Evolutionary conservation across 2,888 invertebrate species (phyloP).

Genomic region (Slavum lentiscoides): DNA sequence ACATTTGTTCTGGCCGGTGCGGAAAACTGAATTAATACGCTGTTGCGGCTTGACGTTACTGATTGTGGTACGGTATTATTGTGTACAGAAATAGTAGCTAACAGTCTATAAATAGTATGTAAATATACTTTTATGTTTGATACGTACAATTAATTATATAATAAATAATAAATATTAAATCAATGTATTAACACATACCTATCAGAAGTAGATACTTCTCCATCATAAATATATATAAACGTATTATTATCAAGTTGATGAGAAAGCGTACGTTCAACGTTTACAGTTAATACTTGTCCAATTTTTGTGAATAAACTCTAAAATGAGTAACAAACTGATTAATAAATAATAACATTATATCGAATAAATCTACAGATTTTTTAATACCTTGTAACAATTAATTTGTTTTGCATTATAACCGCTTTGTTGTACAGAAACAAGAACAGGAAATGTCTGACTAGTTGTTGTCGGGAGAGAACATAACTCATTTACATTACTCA

Average conservation of each 20-base stretch:
- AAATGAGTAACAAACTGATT: constrained; percentile 15
- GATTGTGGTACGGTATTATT: constrained; percentile 89
- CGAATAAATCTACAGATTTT: constrained; percentile 33
- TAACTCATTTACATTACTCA: constrained; percentile 76
- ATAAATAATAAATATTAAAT: not conserved
- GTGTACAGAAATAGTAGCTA: constrained; percentile 73
- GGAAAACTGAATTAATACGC: constrained; percentile 77
- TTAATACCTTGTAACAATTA: constrained; percentile 71
- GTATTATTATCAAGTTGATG: constrained; percentile 76
- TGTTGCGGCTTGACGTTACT: constrained; percentile 78
- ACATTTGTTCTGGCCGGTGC: constrained; percentile 75
- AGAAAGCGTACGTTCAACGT: constrained; percentile 79
- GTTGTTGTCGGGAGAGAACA: constrained; percentile 75
- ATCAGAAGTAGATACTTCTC: constrained; percentile 64
- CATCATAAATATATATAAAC: constrained; percentile 77
- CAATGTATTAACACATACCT: constrained; percentile 31
- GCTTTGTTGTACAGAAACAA: constrained; percentile 79
- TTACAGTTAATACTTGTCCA: constrained; percentile 82
- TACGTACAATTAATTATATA: not conserved
- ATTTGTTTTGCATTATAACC: constrained; percentile 71
- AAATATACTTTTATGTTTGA: not conserved
- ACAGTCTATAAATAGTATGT: constrained; percentile 63
- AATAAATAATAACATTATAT: constrained; percentile 8
- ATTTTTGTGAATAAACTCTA: constrained; percentile 74
- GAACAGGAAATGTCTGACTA: constrained; percentile 85